These are phyloP conservation scores for Rhinichthys osculus DNA, from an alignment of 2,797 vertebrate genomes.

Conservation along the genomic window DNA sequence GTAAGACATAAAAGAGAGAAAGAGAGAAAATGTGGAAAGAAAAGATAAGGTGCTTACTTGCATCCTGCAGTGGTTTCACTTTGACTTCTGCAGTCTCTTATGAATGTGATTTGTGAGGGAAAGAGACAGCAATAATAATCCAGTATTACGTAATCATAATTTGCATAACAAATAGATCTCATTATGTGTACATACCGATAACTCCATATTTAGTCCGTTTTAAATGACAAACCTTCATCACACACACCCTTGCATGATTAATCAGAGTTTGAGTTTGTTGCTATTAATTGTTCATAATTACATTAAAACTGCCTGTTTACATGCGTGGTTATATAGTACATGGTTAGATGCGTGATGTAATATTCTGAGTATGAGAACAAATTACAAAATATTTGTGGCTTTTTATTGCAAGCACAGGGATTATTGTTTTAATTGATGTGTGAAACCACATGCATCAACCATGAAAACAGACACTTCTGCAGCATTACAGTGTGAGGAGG, in stretches of 20 bases:
- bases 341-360: background rate
- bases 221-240: conserved; percentile 27
- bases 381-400: background rate
- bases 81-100: conserved; percentile 24
- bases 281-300: conserved; percentile 25
- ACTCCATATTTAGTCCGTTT: conserved; percentile 14
- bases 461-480: background rate
- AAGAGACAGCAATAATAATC: conserved; percentile 28
- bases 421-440: background rate
- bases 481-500: background rate
- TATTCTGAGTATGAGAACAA: conserved; percentile 1
- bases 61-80: conserved; percentile 22
- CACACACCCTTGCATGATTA: conserved; percentile 38
- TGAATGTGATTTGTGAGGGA: background rate
- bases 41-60: conserved; percentile 21
- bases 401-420: background rate
- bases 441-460: conserved; percentile 8
- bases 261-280: conserved; percentile 16
- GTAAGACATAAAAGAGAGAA: background rate
- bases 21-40: conserved; percentile 8
- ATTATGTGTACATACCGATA: conserved; percentile 41
- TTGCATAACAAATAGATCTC: conserved; percentile 37
- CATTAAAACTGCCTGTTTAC: background rate
- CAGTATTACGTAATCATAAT: conserved; percentile 41
- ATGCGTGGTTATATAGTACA: background rate